phyloP scores from a whole-genome alignment of 2,797 vertebrate genomes.

The Bucorvus abyssinicus region DNA sequence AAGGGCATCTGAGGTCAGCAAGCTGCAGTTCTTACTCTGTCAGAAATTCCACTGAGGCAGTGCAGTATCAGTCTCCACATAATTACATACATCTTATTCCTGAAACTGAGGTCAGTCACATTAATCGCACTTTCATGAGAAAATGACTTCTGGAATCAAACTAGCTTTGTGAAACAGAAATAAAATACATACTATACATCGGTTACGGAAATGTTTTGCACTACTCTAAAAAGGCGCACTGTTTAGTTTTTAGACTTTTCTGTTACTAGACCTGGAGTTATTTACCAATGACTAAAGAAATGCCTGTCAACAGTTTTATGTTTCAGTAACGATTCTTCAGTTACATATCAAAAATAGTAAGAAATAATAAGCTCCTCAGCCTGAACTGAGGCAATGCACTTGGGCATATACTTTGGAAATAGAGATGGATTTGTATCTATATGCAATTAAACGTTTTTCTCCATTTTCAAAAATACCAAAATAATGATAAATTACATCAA shows the following conservation, averaged over 20 bases:
- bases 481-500: background rate
- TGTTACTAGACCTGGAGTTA: background rate
- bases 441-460: background rate
- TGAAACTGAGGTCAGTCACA: conserved; percentile 52
- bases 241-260: background rate
- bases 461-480: background rate
- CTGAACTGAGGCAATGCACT: background rate
- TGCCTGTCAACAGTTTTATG: background rate
- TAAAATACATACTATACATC: background rate
- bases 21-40: conserved; percentile 9
- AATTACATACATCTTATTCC: conserved; percentile 47
- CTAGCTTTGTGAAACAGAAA: conserved; percentile 28
- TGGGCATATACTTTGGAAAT: background rate
- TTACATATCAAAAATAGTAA: background rate
- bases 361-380: background rate
- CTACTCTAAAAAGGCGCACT: background rate
- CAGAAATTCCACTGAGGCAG: conserved; percentile 59
- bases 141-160: conserved; percentile 45
- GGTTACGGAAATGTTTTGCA: background rate
- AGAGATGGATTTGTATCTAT: background rate
- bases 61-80: conserved; percentile 34
- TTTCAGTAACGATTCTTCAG: background rate
- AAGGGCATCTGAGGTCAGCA: conserved; percentile 27
- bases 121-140: conserved; percentile 29
- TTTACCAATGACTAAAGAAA: background rate